Conservation (phyloP, 2,888 invertebrate species). For the Diplolepis rosae region DNA sequence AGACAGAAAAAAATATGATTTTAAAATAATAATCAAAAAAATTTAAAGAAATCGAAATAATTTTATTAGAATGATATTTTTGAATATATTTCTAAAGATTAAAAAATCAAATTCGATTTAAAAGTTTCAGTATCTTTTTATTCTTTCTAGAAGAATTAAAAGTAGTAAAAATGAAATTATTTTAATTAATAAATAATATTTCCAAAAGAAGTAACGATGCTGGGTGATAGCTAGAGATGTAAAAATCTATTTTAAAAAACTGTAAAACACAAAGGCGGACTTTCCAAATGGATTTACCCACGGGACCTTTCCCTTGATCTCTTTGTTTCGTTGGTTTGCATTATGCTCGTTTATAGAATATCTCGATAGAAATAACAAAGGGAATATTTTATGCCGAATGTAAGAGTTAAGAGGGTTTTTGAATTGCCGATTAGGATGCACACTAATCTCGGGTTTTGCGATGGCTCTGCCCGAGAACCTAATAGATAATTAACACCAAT, state of each 20-base stretch:
- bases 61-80: too few relatives aligned
- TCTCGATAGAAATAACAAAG: slow-evolving; percentile 12
- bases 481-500: slow-evolving; percentile 2
- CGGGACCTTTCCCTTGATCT: slow-evolving; percentile 12
- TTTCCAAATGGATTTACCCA: neutral
- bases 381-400: slow-evolving; percentile 15
- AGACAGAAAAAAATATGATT: too few relatives aligned
- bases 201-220: too few relatives aligned
- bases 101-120: too few relatives aligned
- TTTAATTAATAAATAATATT: too few relatives aligned
- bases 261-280: neutral
- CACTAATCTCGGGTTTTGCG: slow-evolving; percentile 1
- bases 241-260: neutral
- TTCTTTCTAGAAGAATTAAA: too few relatives aligned
- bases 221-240: neutral
- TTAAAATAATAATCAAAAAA: too few relatives aligned
- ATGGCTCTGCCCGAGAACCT: too few relatives aligned
- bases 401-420: slow-evolving; percentile 15
- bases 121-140: too few relatives aligned
- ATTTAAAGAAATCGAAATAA: too few relatives aligned
- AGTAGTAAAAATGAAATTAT: too few relatives aligned
- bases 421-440: slow-evolving; percentile 1
- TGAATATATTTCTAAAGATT: too few relatives aligned
- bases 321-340: slow-evolving; percentile 24
- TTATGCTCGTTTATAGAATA: neutral